Conservation (phyloP, 2,113 vertebrate species). For the Acanthochromis polyacanthus region DNA sequence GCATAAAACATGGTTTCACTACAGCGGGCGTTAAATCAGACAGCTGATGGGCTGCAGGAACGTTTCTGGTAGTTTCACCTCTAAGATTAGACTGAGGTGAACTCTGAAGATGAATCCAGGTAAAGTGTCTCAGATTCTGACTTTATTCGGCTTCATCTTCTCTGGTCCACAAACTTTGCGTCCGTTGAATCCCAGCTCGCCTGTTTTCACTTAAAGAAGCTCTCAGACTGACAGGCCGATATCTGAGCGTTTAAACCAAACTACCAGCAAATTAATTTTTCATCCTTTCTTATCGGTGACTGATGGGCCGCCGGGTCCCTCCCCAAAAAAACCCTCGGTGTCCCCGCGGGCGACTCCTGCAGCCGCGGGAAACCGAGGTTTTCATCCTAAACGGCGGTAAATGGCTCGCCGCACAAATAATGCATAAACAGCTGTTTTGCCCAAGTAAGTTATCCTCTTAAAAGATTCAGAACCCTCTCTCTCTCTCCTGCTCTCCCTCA, state of each 20-base stretch:
- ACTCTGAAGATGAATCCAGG: not conserved
- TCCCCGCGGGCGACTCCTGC: slow-evolving; percentile 80
- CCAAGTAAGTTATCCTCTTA: slow-evolving; percentile 90
- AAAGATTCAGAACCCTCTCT: slow-evolving; percentile 86
- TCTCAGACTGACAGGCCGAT: slow-evolving; percentile 78
- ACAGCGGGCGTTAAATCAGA: too few species aligned
- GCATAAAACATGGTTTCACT: too few species aligned
- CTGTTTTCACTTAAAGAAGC: slow-evolving; percentile 80
- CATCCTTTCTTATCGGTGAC: slow-evolving; percentile 84
- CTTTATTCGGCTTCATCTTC: not conserved
- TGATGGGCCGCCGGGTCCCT: slow-evolving; percentile 73
- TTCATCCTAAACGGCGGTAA: slow-evolving; percentile 87
- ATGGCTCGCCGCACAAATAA: slow-evolving; percentile 88
- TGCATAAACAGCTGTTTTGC: slow-evolving; percentile 91
- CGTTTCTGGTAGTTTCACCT: too few species aligned
- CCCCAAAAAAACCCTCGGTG: slow-evolving; percentile 41
- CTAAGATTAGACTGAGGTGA: too few species aligned
- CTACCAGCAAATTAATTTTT: slow-evolving; percentile 85
- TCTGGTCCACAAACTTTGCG: slow-evolving; percentile 24
- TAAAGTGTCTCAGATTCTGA: not conserved
- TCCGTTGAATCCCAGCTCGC: slow-evolving; percentile 53
- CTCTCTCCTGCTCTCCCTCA: slow-evolving; percentile 73
- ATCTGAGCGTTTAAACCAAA: slow-evolving; percentile 79
- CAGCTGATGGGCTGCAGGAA: too few species aligned
- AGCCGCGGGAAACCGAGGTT: slow-evolving; percentile 73